Evolutionary conservation across 2,888 invertebrate species (phyloP).

Genomic region (Temnothorax rugatulus): DNA sequence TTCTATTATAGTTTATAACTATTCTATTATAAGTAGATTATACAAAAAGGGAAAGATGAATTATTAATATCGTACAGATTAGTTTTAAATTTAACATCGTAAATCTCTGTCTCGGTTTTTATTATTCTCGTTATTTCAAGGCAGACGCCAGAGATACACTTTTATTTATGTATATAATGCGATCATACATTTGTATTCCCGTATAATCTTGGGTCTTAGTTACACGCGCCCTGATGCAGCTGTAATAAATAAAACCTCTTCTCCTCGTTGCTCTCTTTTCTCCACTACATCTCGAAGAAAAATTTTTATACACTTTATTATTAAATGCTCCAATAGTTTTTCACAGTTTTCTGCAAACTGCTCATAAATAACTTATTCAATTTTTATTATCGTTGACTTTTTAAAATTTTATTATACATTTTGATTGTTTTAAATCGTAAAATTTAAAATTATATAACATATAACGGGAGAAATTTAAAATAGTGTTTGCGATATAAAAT

Average conservation of each 20-base stretch:
- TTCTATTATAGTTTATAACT: too few species aligned
- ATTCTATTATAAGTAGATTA: too few species aligned
- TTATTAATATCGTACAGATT: slow-evolving; percentile 9
- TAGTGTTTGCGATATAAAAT: too few species aligned
- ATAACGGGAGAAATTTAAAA: too few species aligned
- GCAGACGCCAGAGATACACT: not conserved
- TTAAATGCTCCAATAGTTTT: not conserved
- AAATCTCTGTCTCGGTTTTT: slow-evolving; percentile 13
- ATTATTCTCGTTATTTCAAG: slow-evolving; percentile 14
- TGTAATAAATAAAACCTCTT: slow-evolving; percentile 31
- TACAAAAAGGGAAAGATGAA: not conserved
- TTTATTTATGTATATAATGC: slow-evolving; percentile 22
- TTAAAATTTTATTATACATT: too few species aligned
- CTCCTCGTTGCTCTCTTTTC: not conserved
- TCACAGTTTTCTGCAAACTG: not conserved
- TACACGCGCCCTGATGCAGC: not conserved
- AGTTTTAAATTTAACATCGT: slow-evolving; percentile 14
- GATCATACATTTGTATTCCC: slow-evolving; percentile 22
- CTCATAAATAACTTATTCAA: not conserved
- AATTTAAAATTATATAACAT: too few species aligned
- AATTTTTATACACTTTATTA: slow-evolving; percentile 12
- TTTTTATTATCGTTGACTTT: not conserved
- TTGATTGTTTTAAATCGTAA: too few species aligned
- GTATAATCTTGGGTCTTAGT: slow-evolving; percentile 36
- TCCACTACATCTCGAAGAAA: not conserved